Percentiles rank a stretch among this genome's conserved stretches.
These are phyloP conservation scores for Acipenser ruthenus DNA, from an alignment of 2,797 vertebrate genomes.

Conservation along the genomic window DNA sequence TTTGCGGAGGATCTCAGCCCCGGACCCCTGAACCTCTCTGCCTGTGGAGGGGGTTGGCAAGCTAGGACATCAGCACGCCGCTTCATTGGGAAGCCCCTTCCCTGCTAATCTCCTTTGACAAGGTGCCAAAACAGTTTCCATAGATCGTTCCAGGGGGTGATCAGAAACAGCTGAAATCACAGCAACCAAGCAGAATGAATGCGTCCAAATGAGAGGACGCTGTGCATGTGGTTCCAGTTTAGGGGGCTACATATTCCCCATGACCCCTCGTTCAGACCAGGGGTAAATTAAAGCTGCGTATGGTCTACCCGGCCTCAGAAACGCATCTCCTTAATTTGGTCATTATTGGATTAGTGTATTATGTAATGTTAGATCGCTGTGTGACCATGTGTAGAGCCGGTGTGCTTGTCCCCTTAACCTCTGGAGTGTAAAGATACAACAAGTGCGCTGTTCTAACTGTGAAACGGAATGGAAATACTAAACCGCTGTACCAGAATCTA, in stretches of 20 bases:
- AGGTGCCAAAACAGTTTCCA: constrained; percentile 54
- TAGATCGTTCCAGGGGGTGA: constrained; percentile 46
- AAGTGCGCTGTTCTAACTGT: too few species aligned
- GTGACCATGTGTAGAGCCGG: too few species aligned
- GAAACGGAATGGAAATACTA: too few species aligned
- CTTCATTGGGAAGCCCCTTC: constrained; percentile 30
- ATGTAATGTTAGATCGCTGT: too few species aligned
- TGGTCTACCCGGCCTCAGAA: background rate
- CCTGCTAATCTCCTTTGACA: constrained; percentile 49
- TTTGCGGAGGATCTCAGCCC: background rate
- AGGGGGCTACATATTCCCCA: constrained; percentile 24
- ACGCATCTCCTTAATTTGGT: too few species aligned
- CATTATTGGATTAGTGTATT: too few species aligned
- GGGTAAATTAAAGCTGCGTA: background rate
- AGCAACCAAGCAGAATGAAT: constrained; percentile 45
- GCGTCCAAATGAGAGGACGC: constrained; percentile 30
- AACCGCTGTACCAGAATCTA: too few species aligned
- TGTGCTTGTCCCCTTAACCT: too few species aligned
- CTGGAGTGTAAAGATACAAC: too few species aligned
- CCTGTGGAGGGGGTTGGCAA: background rate
- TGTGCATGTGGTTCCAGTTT: constrained; percentile 50
- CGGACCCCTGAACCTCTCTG: background rate
- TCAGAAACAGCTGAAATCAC: constrained; percentile 54
- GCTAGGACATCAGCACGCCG: constrained; percentile 33
- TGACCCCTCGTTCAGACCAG: background rate